Percentiles rank a stretch among this genome's conserved stretches.
Conservation (phyloP, 2,888 invertebrate species). For the Epistrophe eligans region DNA sequence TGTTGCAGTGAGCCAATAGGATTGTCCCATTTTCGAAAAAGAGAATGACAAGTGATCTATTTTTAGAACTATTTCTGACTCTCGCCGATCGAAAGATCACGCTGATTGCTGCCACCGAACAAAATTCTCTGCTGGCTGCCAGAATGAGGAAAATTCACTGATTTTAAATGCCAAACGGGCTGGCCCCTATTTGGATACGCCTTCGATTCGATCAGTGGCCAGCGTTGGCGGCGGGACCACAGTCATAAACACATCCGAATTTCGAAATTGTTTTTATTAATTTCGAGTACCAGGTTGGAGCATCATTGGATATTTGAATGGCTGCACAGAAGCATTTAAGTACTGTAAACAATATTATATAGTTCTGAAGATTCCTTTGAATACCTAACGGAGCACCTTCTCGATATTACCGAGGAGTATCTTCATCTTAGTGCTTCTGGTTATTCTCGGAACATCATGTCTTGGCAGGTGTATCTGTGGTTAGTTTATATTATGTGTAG, state of each 20-base stretch:
- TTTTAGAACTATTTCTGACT: conserved; percentile 60
- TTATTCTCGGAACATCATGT: conserved; percentile 50
- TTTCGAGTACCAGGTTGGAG: conserved; percentile 53
- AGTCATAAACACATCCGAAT: conserved; percentile 30
- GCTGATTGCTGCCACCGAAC: conserved; percentile 38
- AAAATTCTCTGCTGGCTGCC: conserved; percentile 13
- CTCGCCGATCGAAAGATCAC: conserved; percentile 40
- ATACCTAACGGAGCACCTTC: conserved; percentile 24
- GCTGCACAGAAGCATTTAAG: conserved; percentile 49
- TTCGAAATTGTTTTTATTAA: conserved; percentile 61
- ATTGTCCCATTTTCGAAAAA: conserved; percentile 22
- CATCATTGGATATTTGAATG: conserved; percentile 60
- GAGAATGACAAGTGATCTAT: conserved; percentile 62
- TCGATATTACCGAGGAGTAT: conserved; percentile 25
- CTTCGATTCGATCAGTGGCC: conserved; percentile 19
- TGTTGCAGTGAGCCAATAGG: conserved; percentile 53
- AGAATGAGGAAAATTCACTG: conserved; percentile 21
- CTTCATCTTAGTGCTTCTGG: conserved; percentile 38
- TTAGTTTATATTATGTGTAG: conserved; percentile 35
- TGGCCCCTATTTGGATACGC: conserved; percentile 39
- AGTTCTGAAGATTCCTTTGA: conserved; percentile 50
- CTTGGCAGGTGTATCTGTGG: conserved; percentile 62
- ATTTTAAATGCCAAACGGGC: conserved; percentile 33
- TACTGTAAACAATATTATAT: conserved; percentile 53
- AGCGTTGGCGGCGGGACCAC: neutral